These are phyloP conservation scores for Glareola pratincola DNA, from an alignment of 2,113 vertebrate genomes.

Conservation along the genomic window DNA sequence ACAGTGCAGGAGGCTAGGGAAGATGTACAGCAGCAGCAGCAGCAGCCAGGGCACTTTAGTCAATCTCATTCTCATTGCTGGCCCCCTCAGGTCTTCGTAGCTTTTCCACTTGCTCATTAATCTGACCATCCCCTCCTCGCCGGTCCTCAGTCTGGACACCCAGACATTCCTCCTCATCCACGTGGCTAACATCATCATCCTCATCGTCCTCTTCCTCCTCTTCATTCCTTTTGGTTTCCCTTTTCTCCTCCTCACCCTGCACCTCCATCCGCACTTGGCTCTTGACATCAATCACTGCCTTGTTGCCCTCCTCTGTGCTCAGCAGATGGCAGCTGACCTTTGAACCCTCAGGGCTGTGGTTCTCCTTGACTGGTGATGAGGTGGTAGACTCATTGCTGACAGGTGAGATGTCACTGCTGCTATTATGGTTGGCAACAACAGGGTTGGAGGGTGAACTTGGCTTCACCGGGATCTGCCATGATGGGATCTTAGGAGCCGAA, in stretches of 20 bases:
- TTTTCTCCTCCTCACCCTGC: constrained; percentile 89
- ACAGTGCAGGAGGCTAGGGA: not conserved
- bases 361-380: constrained; percentile 88
- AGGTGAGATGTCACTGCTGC: constrained; percentile 97
- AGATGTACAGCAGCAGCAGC: constrained; percentile 16
- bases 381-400: constrained; percentile 89
- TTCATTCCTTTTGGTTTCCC: constrained; percentile 70
- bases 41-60: constrained; percentile 73
- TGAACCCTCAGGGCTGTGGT: constrained; percentile 81
- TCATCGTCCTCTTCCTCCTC: constrained; percentile 84
- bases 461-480: constrained; percentile 96
- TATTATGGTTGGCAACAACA: constrained; percentile 83
- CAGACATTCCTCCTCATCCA: constrained; percentile 81
- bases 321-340: constrained; percentile 73
- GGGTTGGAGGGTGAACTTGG: constrained; percentile 77
- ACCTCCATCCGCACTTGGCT: constrained; percentile 95
- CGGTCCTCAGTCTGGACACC: constrained; percentile 90
- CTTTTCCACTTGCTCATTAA: constrained; percentile 96
- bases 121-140: constrained; percentile 92
- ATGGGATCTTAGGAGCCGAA: constrained; percentile 89
- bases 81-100: constrained; percentile 91
- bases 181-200: constrained; percentile 78
- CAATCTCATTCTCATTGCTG: constrained; percentile 91
- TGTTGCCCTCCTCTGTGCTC: constrained; percentile 65
- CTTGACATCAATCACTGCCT: constrained; percentile 77